phyloP scores from a whole-genome alignment of 2,888 invertebrate species.

The Orthonevra nobilis region DNA sequence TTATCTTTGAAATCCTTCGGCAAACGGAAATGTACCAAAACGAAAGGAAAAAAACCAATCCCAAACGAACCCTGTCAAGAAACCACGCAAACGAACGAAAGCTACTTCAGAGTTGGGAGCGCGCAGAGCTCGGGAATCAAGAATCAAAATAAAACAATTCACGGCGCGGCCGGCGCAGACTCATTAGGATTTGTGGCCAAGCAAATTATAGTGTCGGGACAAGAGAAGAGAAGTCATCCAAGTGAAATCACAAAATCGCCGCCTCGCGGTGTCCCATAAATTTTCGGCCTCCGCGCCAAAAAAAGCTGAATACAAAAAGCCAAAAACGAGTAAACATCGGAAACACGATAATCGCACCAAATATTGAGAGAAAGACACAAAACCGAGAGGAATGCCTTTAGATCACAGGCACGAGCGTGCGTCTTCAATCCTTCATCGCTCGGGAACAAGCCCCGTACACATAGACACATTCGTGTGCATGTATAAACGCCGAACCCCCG shows the following conservation, averaged over 20 bases:
- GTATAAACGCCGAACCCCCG: background rate
- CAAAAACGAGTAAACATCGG: conserved; percentile 56
- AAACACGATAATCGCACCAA: conserved; percentile 66
- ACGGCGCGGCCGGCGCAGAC: no score
- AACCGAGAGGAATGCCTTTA: conserved; percentile 31
- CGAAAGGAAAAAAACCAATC: conserved; percentile 5
- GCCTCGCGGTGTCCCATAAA: conserved; percentile 66
- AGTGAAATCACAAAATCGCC: conserved; percentile 65
- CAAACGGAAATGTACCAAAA: background rate
- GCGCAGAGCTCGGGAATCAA: no score
- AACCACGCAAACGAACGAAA: no score
- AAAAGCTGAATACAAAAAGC: no score
- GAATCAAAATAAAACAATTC: no score
- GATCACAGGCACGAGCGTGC: conserved; percentile 19
- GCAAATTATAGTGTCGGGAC: conserved; percentile 42
- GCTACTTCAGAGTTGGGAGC: no score
- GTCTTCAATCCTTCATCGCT: conserved; percentile 26
- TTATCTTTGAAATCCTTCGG: background rate
- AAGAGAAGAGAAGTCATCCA: conserved; percentile 25
- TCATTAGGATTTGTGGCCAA: conserved; percentile 65
- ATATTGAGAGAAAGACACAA: conserved; percentile 44
- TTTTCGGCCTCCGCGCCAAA: conserved; percentile 48
- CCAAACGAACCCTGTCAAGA: no score
- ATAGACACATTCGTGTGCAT: background rate
- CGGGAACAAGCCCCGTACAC: background rate